These are phyloP conservation scores for Dynastes grantii DNA, from an alignment of 2,888 invertebrate species.

Conservation along the genomic window DNA sequence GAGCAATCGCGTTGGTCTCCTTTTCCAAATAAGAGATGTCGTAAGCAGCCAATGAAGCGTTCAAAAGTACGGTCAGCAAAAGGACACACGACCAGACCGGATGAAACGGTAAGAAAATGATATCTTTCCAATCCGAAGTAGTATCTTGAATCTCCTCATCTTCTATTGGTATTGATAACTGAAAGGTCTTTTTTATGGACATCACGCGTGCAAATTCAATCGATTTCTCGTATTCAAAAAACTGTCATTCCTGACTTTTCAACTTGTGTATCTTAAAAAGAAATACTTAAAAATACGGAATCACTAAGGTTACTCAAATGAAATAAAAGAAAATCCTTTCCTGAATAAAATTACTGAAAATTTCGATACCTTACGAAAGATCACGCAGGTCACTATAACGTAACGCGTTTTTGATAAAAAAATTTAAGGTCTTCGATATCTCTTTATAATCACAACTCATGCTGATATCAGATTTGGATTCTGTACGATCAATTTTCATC, in stretches of 20 bases:
- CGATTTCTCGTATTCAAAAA: not conserved
- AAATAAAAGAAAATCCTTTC: no score
- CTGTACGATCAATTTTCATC: no score
- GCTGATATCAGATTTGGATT: no score
- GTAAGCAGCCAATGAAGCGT: constrained; percentile 26
- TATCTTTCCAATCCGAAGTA: constrained; percentile 45
- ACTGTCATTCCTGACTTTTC: not conserved
- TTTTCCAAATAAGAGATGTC: constrained; percentile 8
- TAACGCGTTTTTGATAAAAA: no score
- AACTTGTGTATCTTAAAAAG: no score
- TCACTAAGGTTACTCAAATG: no score
- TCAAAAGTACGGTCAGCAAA: constrained; percentile 30
- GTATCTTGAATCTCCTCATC: constrained; percentile 12
- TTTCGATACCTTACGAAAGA: no score
- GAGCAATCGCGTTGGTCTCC: not conserved
- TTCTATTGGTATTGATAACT: constrained; percentile 39
- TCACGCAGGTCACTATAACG: no score
- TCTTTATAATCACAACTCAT: no score
- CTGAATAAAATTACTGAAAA: no score
- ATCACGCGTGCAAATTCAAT: not conserved
- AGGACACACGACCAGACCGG: constrained; percentile 42
- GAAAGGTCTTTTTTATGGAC: constrained; percentile 3
- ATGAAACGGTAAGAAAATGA: constrained; percentile 51
- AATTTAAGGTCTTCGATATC: no score
- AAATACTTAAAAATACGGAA: no score